Base-by-base conservation (phyloP, 2,113 vertebrate genomes). In the Microcebus lehilahytsara region DNA sequence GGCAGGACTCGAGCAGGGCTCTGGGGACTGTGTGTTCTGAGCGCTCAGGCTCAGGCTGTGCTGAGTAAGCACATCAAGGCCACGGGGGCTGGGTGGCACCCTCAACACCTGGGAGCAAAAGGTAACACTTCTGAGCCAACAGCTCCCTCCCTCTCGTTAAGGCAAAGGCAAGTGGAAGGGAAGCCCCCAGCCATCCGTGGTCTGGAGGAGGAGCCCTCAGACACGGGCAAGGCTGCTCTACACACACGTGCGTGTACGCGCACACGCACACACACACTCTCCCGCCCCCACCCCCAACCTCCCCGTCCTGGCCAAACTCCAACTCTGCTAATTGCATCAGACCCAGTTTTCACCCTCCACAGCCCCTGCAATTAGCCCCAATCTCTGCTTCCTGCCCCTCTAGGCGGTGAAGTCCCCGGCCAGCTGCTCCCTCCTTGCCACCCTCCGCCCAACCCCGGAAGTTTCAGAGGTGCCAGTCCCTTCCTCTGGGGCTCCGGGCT, bases 291-390 rank as follows among this genome's bases (percentile, higher is more conserved):
- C 71, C 49, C 78, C 56, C 62, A 34, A n/a, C 20, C 67, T n/a
- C 37, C 5, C 0, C 2, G 62, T 49, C 79, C 84, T 96, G 96
- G 97, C 94, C 16, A 1, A 60, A 58, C 16, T 77, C 96, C 96
- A 97, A n/a, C 92, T 56, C 79, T 16, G 75, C 71, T 97, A 90
- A 96, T 97, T 92, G 91, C 93, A 49, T 46, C 88, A 93, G 80
- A 62, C 95, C 77, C 94, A 97, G 92, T 96, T 97, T 95, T 96
- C 75, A 32, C 96, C 93, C 85, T 89, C 93, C 89, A 78, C 77
- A 67, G 64, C 75, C n/a, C 14, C 72, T 20, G 89, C 83, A 96
- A 96, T 97, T 89, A 96, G 93, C 93, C 85, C 91, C 1, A 56
- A 51, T 96, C 97, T 95, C 93, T 19, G 83, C 96, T 96, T 97